Conservation (phyloP, 1,140 invertebrate genomes). For the Vollenhovia emeryi region DNA sequence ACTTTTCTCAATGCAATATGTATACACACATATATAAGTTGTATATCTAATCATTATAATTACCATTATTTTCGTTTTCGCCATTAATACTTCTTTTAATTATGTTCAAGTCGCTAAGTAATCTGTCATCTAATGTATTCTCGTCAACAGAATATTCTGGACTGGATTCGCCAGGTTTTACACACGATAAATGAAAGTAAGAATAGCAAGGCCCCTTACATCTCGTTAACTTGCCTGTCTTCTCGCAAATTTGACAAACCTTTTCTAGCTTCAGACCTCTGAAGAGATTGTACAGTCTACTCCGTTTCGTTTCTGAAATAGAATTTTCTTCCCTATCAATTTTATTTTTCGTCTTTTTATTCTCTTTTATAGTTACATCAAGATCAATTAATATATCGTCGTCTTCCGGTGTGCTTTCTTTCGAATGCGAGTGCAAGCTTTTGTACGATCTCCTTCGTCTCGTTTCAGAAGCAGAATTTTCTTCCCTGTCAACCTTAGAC, state of each 20-base stretch:
- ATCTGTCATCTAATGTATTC: conserved; percentile 71
- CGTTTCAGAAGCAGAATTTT: conserved; percentile 21
- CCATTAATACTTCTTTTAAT: conserved; percentile 71
- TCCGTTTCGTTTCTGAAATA: conserved; percentile 68
- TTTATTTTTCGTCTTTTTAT: conserved; percentile 67
- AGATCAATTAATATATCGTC: conserved; percentile 64
- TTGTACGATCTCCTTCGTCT: too few species aligned
- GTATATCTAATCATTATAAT: neutral
- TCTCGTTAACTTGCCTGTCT: conserved; percentile 87
- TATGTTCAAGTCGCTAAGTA: conserved; percentile 78
- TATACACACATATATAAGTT: neutral
- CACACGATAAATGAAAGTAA: conserved; percentile 82
- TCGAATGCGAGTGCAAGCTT: too few species aligned
- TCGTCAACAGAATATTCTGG: conserved; percentile 77
- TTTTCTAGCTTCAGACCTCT: conserved; percentile 87
- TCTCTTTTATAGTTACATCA: conserved; percentile 58
- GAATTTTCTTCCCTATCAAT: conserved; percentile 61
- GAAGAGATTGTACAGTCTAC: conserved; percentile 86
- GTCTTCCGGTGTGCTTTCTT: conserved; percentile 68
- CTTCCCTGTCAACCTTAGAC: neutral
- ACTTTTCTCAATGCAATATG: neutral
- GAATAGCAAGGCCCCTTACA: conserved; percentile 87
- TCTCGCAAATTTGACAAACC: conserved; percentile 90
- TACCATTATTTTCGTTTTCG: conserved; percentile 72
- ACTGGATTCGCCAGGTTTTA: conserved; percentile 81